phyloP scores from a whole-genome alignment of 1,140 invertebrate genomes.

The Drosophila sucinea region DNA sequence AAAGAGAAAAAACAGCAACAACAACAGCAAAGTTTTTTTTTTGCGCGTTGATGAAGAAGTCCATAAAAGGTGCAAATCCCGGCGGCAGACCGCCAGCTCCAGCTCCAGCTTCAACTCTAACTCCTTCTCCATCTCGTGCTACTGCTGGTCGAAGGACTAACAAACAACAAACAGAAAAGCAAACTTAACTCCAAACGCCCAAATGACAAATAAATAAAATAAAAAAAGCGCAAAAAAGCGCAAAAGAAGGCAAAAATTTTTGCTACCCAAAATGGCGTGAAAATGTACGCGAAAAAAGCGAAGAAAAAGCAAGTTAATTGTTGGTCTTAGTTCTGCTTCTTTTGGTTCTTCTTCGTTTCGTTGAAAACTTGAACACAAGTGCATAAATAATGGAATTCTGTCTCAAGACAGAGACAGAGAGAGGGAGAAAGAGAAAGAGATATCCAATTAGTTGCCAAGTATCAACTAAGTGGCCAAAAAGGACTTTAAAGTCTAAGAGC shows the following conservation, averaged over 20 bases:
- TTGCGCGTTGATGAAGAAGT: constrained; percentile 72
- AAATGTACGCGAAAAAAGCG: constrained; percentile 68
- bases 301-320: constrained; percentile 71
- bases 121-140: not conserved
- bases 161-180: constrained; percentile 53
- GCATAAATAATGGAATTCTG: constrained; percentile 71
- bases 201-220: constrained; percentile 44
- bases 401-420: constrained; percentile 50
- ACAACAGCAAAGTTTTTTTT: constrained; percentile 41
- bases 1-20: not conserved
- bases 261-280: constrained; percentile 65
- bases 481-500: constrained; percentile 13
- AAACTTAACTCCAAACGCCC: constrained; percentile 36
- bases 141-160: constrained; percentile 15
- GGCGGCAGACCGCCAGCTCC: constrained; percentile 24
- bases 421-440: constrained; percentile 29
- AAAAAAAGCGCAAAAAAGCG: constrained; percentile 36
- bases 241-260: constrained; percentile 39
- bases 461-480: constrained; percentile 50
- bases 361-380: constrained; percentile 45
- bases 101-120: constrained; percentile 5
- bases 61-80: constrained; percentile 60
- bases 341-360: not conserved
- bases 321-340: constrained; percentile 37
- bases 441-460: constrained; percentile 57